Evolutionary conservation across 2,888 invertebrate genomes (phyloP), one percentile per base, ranked within the genome.

Genomic region (Erebia ligea): DNA sequence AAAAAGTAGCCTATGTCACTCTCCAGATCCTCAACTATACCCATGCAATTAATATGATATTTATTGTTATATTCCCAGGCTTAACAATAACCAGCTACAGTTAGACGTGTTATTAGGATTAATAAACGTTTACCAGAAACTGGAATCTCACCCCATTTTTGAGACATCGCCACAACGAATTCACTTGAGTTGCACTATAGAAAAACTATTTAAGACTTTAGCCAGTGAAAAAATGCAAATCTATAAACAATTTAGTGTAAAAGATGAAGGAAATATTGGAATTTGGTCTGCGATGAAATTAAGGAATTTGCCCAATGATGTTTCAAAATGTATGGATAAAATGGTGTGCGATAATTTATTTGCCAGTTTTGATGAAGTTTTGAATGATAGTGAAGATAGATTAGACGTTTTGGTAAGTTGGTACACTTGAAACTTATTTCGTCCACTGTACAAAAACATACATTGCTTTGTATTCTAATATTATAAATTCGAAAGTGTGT

Each of bases 271-370:
- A 25, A 86, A 86, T 76, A 67, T 80, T 2, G 65, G 71, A 10
- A 71, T 89, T 19, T 91, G 90, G 91, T 77, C 63, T 10, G 81
- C 79, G 15, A 67, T 91, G 9, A 81, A 82, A 76, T 77, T 91
- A 6, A 79, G 73, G 1, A 83, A 83, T 72, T 78, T 89, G 42
- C 87, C 87, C 0, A 75, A 73, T 2, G 82, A 84, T 19, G 68
- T 81, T 19, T 50, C 65, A 8, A 61, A 59, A 17, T 66, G 56
- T 54, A 67, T 69, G 5, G 71, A 71, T 17, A 71, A 57, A 17
- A 58, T 72, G 15, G 61, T 74, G 9, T 54, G n/a, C 1, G 71
- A 81, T 15, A 75, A 77, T 71, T 74, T 87, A 78, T 83, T 85
- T 77, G 73, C 78, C 73, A 56, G 25, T 45, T 69, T 74, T 17